A percentile compares a stretch with the other conserved stretches of the same genome.
These are phyloP conservation scores for Papilio protenor DNA, from an alignment of 2,888 invertebrate genomes.

Conservation along the genomic window DNA sequence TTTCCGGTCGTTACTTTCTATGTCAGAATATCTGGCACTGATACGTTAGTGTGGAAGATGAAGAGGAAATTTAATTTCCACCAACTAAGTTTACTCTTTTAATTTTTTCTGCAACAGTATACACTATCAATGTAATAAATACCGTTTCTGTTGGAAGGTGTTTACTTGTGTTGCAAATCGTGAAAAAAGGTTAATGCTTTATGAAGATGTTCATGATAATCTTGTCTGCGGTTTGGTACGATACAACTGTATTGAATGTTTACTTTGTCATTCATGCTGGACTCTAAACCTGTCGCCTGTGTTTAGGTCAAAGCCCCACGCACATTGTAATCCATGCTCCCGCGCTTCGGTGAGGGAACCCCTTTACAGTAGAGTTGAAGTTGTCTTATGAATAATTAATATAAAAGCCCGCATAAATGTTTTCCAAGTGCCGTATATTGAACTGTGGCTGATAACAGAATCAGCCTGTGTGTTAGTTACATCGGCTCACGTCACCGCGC, in stretches of 20 bases:
- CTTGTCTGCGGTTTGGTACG: neutral
- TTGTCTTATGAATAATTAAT: conserved; percentile 44
- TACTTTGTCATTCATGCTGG: conserved; percentile 21
- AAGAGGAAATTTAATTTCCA: neutral
- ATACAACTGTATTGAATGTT: conserved; percentile 28
- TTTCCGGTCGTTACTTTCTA: neutral
- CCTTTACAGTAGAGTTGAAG: conserved; percentile 12
- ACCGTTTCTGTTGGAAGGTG: neutral
- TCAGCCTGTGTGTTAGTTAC: conserved; percentile 65
- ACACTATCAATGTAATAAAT: neutral
- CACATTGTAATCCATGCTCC: conserved; percentile 19
- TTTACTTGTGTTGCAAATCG: neutral
- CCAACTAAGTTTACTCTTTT: neutral
- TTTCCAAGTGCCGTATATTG: conserved; percentile 43
- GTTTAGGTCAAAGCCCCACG: conserved; percentile 23
- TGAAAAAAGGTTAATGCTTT: conserved; percentile 14
- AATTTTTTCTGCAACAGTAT: neutral
- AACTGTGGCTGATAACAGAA: conserved; percentile 48
- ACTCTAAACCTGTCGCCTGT: neutral
- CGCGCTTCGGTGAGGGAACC: conserved; percentile 23
- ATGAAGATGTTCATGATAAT: conserved; percentile 22
- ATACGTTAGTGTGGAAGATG: neutral
- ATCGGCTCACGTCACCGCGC: conserved; percentile 73
- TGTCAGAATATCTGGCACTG: neutral
- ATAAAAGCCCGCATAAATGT: conserved; percentile 47